Evolutionary conservation across 2,888 invertebrate genomes (phyloP), one percentile per base, ranked within the genome.

Genomic region (Willowsia nigromaculata): DNA sequence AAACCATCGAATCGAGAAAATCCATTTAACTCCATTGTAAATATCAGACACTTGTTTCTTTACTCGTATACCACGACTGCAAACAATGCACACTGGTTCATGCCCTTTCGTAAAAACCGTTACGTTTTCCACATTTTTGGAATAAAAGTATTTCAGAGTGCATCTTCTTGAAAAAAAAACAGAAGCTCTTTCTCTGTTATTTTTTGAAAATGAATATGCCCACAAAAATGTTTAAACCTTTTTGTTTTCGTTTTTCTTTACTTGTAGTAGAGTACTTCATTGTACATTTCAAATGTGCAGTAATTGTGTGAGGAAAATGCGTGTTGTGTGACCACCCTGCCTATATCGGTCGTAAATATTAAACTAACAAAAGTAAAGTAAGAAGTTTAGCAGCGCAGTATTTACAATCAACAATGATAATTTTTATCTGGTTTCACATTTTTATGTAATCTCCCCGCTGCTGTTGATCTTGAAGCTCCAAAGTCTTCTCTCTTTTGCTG

Each of bases 341-440:
- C 33, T 56, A 18, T 68, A 83, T 13, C 13, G 25, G 33, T 37
- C 56, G 18, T 80, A 80, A 80, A 59, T 59, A 53, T 56, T 33
- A 3, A 22, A 56, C 22, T 13, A 80, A 80, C 80, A 76, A 76
- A 47, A 76, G 76, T 33, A 25, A 74, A 47, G 47, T 74, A 76
- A 76, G n/a, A 76, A 76, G 50, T 76, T n/a, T 76, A 27, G 27
- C 76, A 76, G 47, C 50, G 13, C 1, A 76, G 27, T 76, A 76
- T 76, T 76, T 76, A 76, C 76, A 76, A 50, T 76, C 76, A 76
- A 76, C 76, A 76, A 76, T 76, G 76, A 76, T 76, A 76, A 76
- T 76, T 85, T 85, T 85, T 74, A 85, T 85, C 85, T 85, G 18
- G 40, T n/a, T 74, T 53, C 68, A 85, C 85, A 85, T 85, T 85